Evolutionary conservation across 2,888 invertebrate genomes (phyloP), one percentile per base, ranked within the genome.

Genomic region (Nomada fucata): DNA sequence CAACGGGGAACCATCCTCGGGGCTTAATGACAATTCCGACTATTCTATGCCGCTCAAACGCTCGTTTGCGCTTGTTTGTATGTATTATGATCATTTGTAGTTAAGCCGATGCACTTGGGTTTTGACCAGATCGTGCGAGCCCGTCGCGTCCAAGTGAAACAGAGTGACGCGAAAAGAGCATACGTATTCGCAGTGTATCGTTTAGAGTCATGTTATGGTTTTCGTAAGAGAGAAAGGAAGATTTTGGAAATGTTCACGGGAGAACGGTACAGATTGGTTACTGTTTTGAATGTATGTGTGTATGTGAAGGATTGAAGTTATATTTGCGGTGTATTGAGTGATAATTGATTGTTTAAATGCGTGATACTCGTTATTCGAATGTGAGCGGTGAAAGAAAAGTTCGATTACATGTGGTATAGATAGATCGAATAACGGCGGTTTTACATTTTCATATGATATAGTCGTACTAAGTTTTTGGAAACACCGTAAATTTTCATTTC

Each of bases 21-120:
- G 76, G 86, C 89, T 86, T 89, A 86, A 89, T 89, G 91, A 91
- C 91, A 90, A 92, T 92, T 89, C 89, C 80, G 89, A 89, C 91
- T 88, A 91, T 91, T 92, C 91, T 90, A 91, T 91, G 90, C 88
- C 90, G 91, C 91, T 92, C 93, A 92, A 93, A 92, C 86, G 92
- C 92, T 93, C 93, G 91, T 93, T 93, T 92, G 91, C 89, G 88
- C 90, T 90, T 92, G 90, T 91, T 93, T 92, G 89, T 93, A 90
- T 89, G 90, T 89, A 91, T 86, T 83, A 86, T 74, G 85, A 85
- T 85, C 79, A 85, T 86, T 83, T 83, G 82, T 78, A 80, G 65
- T 85, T 86, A 85, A 83, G 83, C 83, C 70, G 75, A 60, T 79
- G 18, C 72, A 47, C 68, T 47, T 69, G 65, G 20, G 1, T 60